Conservation (phyloP, 1,140 invertebrate species). For the Sycophaga agraensis region DNA sequence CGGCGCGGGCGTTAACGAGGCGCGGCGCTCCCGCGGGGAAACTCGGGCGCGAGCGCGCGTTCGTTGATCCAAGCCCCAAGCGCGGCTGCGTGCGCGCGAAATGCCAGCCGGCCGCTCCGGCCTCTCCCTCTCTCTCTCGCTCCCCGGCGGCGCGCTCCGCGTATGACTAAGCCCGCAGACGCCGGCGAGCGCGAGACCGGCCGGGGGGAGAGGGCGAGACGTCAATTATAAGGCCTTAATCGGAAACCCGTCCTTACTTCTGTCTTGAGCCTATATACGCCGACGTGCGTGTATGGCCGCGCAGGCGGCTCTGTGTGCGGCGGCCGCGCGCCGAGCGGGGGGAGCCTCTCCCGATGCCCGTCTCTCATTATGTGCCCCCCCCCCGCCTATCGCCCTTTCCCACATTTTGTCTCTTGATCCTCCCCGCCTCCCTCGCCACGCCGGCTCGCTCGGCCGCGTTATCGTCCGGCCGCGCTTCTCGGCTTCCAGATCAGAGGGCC, state of each 20-base stretch:
- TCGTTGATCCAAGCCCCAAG: conserved; percentile 44
- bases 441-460: too few relatives aligned
- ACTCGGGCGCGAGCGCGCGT: too few relatives aligned
- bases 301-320: too few relatives aligned
- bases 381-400: too few relatives aligned
- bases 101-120: conserved; percentile 31
- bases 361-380: neutral
- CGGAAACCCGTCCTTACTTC: conserved; percentile 56
- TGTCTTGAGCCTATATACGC: conserved; percentile 45
- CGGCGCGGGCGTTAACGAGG: too few relatives aligned
- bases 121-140: conserved; percentile 28
- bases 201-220: conserved; percentile 41
- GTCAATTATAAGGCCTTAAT: conserved; percentile 58
- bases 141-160: too few relatives aligned
- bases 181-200: neutral
- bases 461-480: too few relatives aligned
- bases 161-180: conserved; percentile 51
- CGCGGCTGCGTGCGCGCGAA: conserved; percentile 12
- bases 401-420: too few relatives aligned
- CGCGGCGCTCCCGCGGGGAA: too few relatives aligned
- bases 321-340: neutral
- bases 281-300: neutral
- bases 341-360: neutral
- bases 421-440: too few relatives aligned
- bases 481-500: too few relatives aligned